Evolutionary conservation across 2,888 invertebrate species (phyloP), one percentile per base, ranked within the genome.

Genomic region (Psylliodes chrysocephalus): DNA sequence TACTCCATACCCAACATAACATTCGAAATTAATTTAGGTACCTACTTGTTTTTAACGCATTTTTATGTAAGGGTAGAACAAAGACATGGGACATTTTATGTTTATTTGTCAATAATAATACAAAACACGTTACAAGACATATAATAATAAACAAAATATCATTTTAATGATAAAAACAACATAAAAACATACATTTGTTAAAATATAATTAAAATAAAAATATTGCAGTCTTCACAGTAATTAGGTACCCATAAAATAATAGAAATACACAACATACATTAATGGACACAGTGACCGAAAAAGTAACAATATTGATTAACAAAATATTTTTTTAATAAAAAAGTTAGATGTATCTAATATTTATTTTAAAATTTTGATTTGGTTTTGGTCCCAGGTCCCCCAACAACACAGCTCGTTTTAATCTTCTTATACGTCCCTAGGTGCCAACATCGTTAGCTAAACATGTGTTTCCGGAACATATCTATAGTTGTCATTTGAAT

Each of bases 161-260:
- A 63, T 63, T 57, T 57, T 42, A 47, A 63, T 62, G 62, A 71
- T 66, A 49, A 73, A 71, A 71, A 63, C 70, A 72, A 66, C 71
- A 72, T 68, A 66, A 68, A 46, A 64, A 73, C 69, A 71, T 70
- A 67, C 62, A 69, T 64, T 65, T 52, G 46, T 63, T 49, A 57
- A 63, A 66, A 60, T 4, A 55, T 63, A 35, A 66, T 46, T 62
- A 57, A 19, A 61, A 66, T 17, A 59, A 70, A 49, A 71, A 72
- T 71, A 73, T 73, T 72, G 72, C 72, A 73, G 71, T 66, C 68
- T 71, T 72, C 69, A 65, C 54, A 60, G 56, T 52, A 59, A 68
- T 68, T 66, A 68, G 46, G 49, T 57, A 57, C 44, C 40, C 35
- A 65, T 57, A 59, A 40, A 65, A n/a, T n/a, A 54, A 52, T 65